These are phyloP conservation scores for Eucidaris tribuloides DNA, from an alignment of 35 echinoderm and acorn worm species.

Conservation along the genomic window DNA sequence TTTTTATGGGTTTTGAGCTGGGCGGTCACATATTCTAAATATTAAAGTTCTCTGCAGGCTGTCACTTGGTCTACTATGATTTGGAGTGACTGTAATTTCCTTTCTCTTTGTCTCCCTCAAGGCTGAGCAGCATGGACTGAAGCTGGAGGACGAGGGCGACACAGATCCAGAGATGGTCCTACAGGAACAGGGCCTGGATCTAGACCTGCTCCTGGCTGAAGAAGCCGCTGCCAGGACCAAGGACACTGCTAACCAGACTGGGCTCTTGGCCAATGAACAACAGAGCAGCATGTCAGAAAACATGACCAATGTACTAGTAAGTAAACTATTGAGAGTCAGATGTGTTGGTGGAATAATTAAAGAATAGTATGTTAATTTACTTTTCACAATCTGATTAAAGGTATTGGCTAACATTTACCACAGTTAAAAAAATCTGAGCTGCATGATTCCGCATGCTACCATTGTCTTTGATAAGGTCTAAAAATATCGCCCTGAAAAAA, in stretches of 20 bases:
- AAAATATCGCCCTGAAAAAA: too few species aligned
- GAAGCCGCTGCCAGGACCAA: slow-evolving; percentile 70
- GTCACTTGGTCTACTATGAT: too few species aligned
- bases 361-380: too few species aligned
- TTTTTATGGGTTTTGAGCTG: too few species aligned
- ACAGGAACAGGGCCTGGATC: slow-evolving; percentile 63
- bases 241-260: slow-evolving; percentile 47
- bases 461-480: too few species aligned
- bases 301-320: slow-evolving; percentile 68
- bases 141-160: slow-evolving; percentile 36
- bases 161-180: slow-evolving; percentile 30
- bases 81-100: background rate
- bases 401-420: too few species aligned
- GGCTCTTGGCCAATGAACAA: slow-evolving; percentile 56
- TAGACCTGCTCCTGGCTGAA: slow-evolving; percentile 70
- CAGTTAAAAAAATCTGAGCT: too few species aligned
- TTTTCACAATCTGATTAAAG: too few species aligned
- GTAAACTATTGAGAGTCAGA: background rate
- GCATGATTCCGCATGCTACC: too few species aligned
- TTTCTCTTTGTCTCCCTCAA: background rate
- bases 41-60: too few species aligned
- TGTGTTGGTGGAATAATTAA: too few species aligned
- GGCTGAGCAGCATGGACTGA: slow-evolving; percentile 71
- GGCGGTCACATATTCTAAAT: too few species aligned
- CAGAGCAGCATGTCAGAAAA: slow-evolving; percentile 84